Percentiles rank a stretch among this genome's conserved stretches.
These are phyloP conservation scores for Mayetiola destructor DNA, from an alignment of 2,888 invertebrate species.

Conservation along the genomic window DNA sequence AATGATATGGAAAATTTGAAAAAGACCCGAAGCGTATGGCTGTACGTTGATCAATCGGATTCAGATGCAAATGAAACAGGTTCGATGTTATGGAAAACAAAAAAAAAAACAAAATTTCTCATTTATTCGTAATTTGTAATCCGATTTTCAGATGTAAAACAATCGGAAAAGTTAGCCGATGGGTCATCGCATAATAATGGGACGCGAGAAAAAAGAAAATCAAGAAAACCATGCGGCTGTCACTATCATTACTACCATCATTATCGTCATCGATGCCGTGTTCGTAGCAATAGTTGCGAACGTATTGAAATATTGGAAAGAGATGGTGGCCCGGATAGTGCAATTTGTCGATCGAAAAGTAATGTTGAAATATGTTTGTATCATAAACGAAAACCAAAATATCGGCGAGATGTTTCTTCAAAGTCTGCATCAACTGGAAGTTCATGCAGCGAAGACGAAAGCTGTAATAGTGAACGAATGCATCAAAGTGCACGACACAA, in stretches of 20 bases:
- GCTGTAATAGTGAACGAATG: constrained; percentile 21
- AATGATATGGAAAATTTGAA: background rate
- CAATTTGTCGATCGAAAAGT: constrained; percentile 34
- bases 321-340: constrained; percentile 24
- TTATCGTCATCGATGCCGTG: constrained; percentile 27
- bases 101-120: background rate
- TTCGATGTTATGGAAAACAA: background rate
- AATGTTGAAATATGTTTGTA: constrained; percentile 30
- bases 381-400: constrained; percentile 25
- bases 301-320: constrained; percentile 16
- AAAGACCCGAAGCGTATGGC: background rate
- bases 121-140: background rate
- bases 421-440: constrained; percentile 30
- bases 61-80: constrained; percentile 24
- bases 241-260: constrained; percentile 17
- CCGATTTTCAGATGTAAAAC: background rate
- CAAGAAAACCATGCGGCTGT: background rate
- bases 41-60: constrained; percentile 26
- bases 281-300: constrained; percentile 33
- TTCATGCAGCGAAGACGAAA: constrained; percentile 21
- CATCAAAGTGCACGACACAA: no score
- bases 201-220: background rate
- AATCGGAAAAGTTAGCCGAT: background rate
- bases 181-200: background rate
- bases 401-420: constrained; percentile 5